Base-by-base conservation (phyloP, 2,797 vertebrate genomes). In the Hypotaenidia okinawae region DNA sequence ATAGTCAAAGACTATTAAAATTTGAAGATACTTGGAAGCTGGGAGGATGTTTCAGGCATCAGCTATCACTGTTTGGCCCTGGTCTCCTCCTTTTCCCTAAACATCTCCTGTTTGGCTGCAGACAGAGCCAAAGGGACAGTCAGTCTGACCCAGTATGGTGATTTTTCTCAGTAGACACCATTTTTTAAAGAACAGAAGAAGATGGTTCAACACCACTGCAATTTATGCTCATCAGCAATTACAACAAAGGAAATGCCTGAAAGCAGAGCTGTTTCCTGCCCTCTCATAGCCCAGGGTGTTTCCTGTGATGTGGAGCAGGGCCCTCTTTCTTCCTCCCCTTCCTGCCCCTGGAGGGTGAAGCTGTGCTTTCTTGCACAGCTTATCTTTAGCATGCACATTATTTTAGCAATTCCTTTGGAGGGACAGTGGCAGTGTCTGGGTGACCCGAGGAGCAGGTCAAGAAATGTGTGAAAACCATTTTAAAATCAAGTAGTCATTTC, bases 221-320 rank as follows among this genome's bases (percentile, higher is more conserved):
- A 14, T 43, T 82, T 73, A 33, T 69, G 30, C 57, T 93, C 55
- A 49, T 94, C 92, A 79, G 32, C 25, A 67, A 32, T 39, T 70
- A 63, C 1, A 0, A 13, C 72, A 73, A 73, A 84, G 96, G 95
- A 97, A 96, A 89, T 90, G 57, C 70, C 66, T 89, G 86, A 84
- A 84, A 45, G 59, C 70, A 35, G 81, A 33, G 74, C 75, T 80
- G 32, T 49, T 96, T 95, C 95, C 96, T 97, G 70, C 63, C 52
- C 23, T 84, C 47, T 89, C 54, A 47, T 6, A 3, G 45, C 41
- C 39, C 47, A 12, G 28, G 6, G 10, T 76, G 63, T 90, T 96
- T 90, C 84, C 94, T 84, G 24, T 79, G 67, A 32, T 6, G 1
- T n/a, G 52, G 32, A 39, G 24, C 75, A 70, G 52, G 58, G 33